phyloP scores from a whole-genome alignment of 2,888 invertebrate genomes.

The Chymomyza fuscimana region DNA sequence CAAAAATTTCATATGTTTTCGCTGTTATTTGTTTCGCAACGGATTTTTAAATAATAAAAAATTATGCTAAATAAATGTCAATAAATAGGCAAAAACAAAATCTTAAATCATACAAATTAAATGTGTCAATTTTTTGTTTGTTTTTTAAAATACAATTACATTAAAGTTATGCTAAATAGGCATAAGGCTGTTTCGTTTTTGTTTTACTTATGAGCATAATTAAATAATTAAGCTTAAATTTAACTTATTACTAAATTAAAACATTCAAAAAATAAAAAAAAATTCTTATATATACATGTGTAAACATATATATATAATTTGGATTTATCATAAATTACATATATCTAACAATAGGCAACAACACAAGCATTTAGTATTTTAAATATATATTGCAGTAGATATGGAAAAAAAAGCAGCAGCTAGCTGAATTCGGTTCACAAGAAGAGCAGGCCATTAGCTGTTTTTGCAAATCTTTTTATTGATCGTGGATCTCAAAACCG shows the following conservation, averaged over 20 bases:
- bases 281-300: background rate
- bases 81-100: slow-evolving; percentile 2
- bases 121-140: background rate
- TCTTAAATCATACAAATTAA: background rate
- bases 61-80: background rate
- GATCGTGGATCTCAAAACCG: no score
- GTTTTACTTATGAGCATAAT: background rate
- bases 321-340: slow-evolving; percentile 6
- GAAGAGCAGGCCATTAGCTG: no score
- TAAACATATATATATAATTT: background rate
- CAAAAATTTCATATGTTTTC: slow-evolving; percentile 76
- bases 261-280: background rate
- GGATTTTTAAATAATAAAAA: slow-evolving; percentile 77
- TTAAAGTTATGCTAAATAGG: background rate
- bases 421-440: no score
- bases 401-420: background rate
- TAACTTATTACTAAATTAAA: background rate
- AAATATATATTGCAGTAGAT: background rate
- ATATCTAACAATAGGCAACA: slow-evolving; percentile 11
- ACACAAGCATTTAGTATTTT: background rate
- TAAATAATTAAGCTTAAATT: background rate
- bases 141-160: background rate
- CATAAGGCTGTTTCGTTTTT: background rate
- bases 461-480: no score
- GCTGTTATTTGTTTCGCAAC: slow-evolving; percentile 70